These are phyloP conservation scores for Yasuhikotakia modesta DNA, from an alignment of 2,797 vertebrate species.

Conservation along the genomic window DNA sequence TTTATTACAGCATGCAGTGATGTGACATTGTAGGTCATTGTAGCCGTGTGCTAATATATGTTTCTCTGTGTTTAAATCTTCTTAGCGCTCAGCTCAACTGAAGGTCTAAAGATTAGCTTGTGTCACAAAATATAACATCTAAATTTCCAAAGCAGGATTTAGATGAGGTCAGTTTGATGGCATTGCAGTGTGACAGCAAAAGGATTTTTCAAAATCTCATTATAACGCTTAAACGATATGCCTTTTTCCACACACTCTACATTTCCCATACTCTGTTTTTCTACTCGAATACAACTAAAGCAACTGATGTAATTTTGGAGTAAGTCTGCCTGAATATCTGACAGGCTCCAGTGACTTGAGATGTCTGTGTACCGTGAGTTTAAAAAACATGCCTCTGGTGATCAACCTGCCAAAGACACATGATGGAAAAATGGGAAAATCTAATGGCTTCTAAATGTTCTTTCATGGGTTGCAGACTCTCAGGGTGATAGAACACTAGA, in stretches of 20 bases:
- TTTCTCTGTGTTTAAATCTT: not conserved
- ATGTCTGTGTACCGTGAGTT: slow-evolving; percentile 15
- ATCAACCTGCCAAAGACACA: slow-evolving; percentile 20
- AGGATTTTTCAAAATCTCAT: slow-evolving; percentile 45
- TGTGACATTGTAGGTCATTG: not conserved
- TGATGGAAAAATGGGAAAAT: slow-evolving; percentile 19
- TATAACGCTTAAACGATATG: slow-evolving; percentile 27
- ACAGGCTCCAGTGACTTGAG: slow-evolving; percentile 30
- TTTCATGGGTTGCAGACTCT: slow-evolving; percentile 24
- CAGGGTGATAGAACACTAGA: slow-evolving; percentile 14
- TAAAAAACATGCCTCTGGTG: slow-evolving; percentile 36
- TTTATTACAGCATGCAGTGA: not conserved
- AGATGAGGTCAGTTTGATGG: not conserved
- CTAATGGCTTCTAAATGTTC: slow-evolving; percentile 41
- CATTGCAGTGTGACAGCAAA: slow-evolving; percentile 31
- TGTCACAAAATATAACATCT: not conserved
- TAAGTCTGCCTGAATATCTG: slow-evolving; percentile 29
- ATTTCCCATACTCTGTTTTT: slow-evolving; percentile 5
- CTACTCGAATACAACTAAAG: not conserved
- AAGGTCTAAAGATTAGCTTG: not conserved
- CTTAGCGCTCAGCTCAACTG: not conserved
- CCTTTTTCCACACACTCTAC: slow-evolving; percentile 15
- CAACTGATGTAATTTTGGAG: slow-evolving; percentile 27
- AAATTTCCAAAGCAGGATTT: not conserved
- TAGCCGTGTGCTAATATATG: not conserved